Evolutionary conservation across 2,888 invertebrate species (phyloP).

Genomic region (Protodeltote pygarga): DNA sequence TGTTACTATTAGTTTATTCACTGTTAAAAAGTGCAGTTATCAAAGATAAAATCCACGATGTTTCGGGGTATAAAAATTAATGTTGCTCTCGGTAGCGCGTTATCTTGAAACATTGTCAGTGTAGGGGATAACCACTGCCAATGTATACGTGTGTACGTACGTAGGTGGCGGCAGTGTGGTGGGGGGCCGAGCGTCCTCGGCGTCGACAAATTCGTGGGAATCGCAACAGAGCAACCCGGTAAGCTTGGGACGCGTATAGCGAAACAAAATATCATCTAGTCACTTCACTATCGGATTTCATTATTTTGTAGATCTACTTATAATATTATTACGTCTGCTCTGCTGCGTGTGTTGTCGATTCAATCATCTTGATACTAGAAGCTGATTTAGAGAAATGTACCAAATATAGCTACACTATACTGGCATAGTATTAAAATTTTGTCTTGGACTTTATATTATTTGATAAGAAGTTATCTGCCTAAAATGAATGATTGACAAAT

Average conservation of each 20-base stretch:
- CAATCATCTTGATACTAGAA: conserved; percentile 79
- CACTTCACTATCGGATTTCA: conserved; percentile 81
- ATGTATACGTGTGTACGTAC: conserved; percentile 80
- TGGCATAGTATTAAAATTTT: conserved; percentile 12
- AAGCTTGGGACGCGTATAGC: conserved; percentile 78
- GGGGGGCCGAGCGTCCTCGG: conserved; percentile 75
- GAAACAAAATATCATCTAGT: conserved; percentile 70
- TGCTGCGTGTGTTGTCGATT: conserved; percentile 85
- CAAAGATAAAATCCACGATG: conserved; percentile 4
- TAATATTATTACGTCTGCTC: conserved; percentile 83
- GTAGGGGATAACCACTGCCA: conserved; percentile 57
- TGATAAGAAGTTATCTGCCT: background rate
- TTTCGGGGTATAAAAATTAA: conserved; percentile 22
- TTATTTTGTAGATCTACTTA: conserved; percentile 81
- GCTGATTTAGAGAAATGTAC: conserved; percentile 80
- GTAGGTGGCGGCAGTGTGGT: conserved; percentile 84
- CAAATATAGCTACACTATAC: conserved; percentile 51
- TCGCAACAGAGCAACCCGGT: conserved; percentile 80
- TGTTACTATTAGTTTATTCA: conserved; percentile 8
- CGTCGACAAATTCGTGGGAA: conserved; percentile 78
- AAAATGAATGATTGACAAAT: conserved; percentile 4
- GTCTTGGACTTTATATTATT: background rate
- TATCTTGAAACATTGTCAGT: conserved; percentile 48
- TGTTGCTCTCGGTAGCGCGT: conserved; percentile 21
- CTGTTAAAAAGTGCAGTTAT: conserved; percentile 6